Percentiles rank a stretch among this genome's conserved stretches.
These are phyloP conservation scores for Neosalanx taihuensis DNA, from an alignment of 2,797 vertebrate genomes.

Conservation along the genomic window DNA sequence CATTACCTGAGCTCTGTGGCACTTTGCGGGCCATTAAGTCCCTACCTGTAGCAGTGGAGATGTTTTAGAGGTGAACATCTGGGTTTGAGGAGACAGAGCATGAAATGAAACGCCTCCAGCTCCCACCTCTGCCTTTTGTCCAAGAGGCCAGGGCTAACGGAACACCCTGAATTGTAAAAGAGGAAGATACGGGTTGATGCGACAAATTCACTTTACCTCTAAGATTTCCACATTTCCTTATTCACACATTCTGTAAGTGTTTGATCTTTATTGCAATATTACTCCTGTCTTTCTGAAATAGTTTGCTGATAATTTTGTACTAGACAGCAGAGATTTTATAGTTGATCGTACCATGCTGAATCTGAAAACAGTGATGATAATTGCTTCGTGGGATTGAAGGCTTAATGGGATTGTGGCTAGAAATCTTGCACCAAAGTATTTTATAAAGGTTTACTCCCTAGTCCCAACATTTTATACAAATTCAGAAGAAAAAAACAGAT, in stretches of 20 bases:
- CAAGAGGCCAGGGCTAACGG: conserved; percentile 67
- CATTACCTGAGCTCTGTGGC: conserved; percentile 75
- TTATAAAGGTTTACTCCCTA: not conserved
- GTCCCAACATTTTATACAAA: not conserved
- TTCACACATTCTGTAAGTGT: not conserved
- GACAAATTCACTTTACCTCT: conserved; percentile 51
- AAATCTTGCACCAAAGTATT: too few relatives aligned
- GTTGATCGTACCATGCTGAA: conserved; percentile 41
- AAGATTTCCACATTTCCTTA: not conserved
- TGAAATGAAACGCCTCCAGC: conserved; percentile 76
- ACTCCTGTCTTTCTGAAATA: conserved; percentile 41
- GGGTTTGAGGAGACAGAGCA: conserved; percentile 77
- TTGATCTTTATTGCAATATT: conserved; percentile 22
- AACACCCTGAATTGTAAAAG: conserved; percentile 63
- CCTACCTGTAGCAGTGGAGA: conserved; percentile 75
- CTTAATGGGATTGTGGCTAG: too few relatives aligned
- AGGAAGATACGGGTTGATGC: conserved; percentile 55
- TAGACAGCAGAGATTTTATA: conserved; percentile 19
- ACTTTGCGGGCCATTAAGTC: conserved; percentile 77
- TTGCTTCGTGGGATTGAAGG: too few relatives aligned
- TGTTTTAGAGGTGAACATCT: conserved; percentile 81
- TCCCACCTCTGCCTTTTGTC: conserved; percentile 69
- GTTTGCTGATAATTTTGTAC: conserved; percentile 38
- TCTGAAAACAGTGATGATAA: conserved; percentile 6
- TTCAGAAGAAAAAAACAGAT: not conserved